phyloP scores from a whole-genome alignment of 2,113 vertebrate species.

The Chiloscyllium plagiosum region DNA sequence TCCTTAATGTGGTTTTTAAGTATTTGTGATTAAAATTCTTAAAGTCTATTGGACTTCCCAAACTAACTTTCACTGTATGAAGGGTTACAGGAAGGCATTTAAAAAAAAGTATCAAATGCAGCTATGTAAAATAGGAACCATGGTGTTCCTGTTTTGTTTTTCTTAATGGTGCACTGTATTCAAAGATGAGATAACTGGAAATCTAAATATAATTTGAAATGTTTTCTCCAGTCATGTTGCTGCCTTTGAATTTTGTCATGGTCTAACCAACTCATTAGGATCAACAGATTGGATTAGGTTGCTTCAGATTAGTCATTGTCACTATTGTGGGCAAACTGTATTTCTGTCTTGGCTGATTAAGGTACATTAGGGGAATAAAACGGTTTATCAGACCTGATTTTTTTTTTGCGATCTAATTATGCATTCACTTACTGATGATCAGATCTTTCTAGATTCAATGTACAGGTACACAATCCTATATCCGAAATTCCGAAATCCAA shows the following conservation, averaged over 20 bases:
- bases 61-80: not conserved
- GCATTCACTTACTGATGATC: not conserved
- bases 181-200: slow-evolving; percentile 9
- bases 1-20: not conserved
- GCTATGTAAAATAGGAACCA: not conserved
- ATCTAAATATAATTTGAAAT: slow-evolving; percentile 16
- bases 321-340: not conserved
- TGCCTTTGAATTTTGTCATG: not conserved
- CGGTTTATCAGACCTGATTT: not conserved
- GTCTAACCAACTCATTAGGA: not conserved
- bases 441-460: not conserved
- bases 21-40: not conserved
- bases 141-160: not conserved
- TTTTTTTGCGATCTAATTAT: not conserved
- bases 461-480: too few relatives aligned
- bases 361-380: not conserved
- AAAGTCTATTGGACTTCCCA: not conserved
- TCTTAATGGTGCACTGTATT: not conserved
- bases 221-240: not conserved
- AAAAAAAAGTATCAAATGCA: not conserved
- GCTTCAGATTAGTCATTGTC: not conserved
- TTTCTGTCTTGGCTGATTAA: not conserved
- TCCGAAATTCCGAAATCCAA: too few relatives aligned
- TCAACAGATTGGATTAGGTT: not conserved
- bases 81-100: not conserved